phyloP scores from a whole-genome alignment of 2,797 vertebrate species.

The Mareca penelope region DNA sequence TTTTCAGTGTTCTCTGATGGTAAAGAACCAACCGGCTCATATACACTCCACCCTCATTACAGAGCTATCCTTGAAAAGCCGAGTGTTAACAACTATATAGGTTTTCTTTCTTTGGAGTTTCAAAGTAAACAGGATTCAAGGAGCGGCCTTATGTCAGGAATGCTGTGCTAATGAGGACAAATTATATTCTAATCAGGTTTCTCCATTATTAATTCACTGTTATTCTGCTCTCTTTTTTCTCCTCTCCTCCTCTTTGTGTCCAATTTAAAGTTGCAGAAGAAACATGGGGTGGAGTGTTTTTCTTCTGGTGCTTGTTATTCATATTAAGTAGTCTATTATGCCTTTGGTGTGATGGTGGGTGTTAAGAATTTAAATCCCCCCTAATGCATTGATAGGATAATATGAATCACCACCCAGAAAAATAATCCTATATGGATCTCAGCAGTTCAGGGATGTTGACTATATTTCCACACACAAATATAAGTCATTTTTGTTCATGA shows the following conservation, averaged over 20 bases:
- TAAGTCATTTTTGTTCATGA: not conserved
- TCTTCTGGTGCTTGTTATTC: slow-evolving; percentile 71
- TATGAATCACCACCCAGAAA: slow-evolving; percentile 58
- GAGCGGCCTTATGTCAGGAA: slow-evolving; percentile 75
- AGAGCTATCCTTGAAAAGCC: slow-evolving; percentile 65
- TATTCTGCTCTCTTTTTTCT: slow-evolving; percentile 60
- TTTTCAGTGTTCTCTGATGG: slow-evolving; percentile 65
- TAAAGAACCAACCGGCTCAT: slow-evolving; percentile 65
- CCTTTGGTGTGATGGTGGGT: slow-evolving; percentile 64
- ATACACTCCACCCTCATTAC: slow-evolving; percentile 67
- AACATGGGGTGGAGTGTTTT: slow-evolving; percentile 70
- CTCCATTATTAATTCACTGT: slow-evolving; percentile 77
- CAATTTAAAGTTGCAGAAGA: slow-evolving; percentile 76
- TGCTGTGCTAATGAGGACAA: slow-evolving; percentile 79
- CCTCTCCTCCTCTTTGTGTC: slow-evolving; percentile 65
- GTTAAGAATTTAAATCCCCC: slow-evolving; percentile 74
- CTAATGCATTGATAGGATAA: slow-evolving; percentile 52
- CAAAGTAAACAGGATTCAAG: slow-evolving; percentile 73
- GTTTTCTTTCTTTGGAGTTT: slow-evolving; percentile 75
- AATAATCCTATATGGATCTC: slow-evolving; percentile 23
- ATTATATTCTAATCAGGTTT: slow-evolving; percentile 81
- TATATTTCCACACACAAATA: not conserved
- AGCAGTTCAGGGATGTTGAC: not conserved
- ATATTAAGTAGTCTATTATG: slow-evolving; percentile 72
- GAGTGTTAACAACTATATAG: slow-evolving; percentile 75